Conservation (phyloP, 2,797 vertebrate species). For the Tapera naevia region DNA sequence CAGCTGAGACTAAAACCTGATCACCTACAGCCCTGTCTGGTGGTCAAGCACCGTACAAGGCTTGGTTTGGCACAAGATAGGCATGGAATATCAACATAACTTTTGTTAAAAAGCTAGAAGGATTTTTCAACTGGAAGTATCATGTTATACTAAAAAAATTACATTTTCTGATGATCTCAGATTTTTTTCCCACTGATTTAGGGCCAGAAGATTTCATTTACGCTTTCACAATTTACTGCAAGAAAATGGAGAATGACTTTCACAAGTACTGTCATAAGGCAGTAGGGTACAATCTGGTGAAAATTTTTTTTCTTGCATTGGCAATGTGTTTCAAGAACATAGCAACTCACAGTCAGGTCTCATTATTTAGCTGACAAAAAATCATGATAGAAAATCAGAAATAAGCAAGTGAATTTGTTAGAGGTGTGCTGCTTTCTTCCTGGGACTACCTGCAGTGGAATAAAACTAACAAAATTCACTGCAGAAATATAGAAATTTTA, state of each 20-base stretch:
- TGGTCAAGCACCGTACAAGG: not conserved
- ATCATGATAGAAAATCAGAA: not conserved
- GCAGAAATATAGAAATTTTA: not conserved
- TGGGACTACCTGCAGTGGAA: not conserved
- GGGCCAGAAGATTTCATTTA: not conserved
- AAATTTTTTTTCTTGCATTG: not conserved
- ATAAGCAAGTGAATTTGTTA: not conserved
- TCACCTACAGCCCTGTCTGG: not conserved
- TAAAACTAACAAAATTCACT: not conserved
- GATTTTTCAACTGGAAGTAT: not conserved
- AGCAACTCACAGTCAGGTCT: not conserved
- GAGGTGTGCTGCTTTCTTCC: not conserved
- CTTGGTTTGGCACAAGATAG: not conserved
- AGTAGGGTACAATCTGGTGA: not conserved
- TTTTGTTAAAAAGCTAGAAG: not conserved
- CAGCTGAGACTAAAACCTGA: not conserved
- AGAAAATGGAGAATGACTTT: not conserved
- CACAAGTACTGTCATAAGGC: not conserved
- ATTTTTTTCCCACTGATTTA: not conserved
- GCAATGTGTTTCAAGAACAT: not conserved
- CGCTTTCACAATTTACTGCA: not conserved
- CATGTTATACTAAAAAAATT: not conserved
- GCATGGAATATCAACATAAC: not conserved
- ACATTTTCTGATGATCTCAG: not conserved
- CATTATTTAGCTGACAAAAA: not conserved